A percentile compares a stretch with the other conserved stretches of the same genome.
Conservation (phyloP, 2,797 vertebrate genomes). For the Lates japonicus region DNA sequence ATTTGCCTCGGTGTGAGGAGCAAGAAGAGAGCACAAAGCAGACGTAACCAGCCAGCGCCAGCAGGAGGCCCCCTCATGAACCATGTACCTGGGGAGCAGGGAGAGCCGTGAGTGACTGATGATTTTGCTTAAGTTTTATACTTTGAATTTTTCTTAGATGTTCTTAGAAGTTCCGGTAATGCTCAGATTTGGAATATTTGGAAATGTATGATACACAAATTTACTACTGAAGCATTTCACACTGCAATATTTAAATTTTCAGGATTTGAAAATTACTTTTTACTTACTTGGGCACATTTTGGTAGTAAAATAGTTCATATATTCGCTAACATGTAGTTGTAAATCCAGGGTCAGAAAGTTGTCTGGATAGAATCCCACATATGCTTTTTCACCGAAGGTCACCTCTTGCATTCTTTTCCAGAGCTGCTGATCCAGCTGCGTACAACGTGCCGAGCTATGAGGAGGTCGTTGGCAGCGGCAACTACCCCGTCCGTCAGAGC, state of each 20-base stretch:
- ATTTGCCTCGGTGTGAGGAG: slow-evolving; percentile 90
- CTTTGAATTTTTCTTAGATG: background rate
- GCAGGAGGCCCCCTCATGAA: slow-evolving; percentile 45
- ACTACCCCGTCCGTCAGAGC: slow-evolving; percentile 83
- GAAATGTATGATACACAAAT: background rate
- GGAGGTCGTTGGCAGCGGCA: slow-evolving; percentile 90
- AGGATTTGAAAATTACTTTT: background rate
- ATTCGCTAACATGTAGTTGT: background rate
- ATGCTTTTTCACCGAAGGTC: background rate
- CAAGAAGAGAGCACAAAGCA: slow-evolving; percentile 80
- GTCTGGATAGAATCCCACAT: background rate
- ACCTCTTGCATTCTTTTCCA: slow-evolving; percentile 50
- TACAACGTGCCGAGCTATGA: slow-evolving; percentile 95
- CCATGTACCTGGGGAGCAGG: slow-evolving; percentile 35
- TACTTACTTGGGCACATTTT: background rate
- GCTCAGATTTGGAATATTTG: background rate
- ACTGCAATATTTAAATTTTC: background rate
- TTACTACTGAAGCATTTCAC: background rate
- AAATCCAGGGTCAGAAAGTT: background rate
- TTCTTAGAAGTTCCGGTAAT: background rate
- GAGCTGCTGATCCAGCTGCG: slow-evolving; percentile 45
- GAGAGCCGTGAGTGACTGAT: slow-evolving; percentile 67
- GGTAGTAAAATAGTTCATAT: background rate
- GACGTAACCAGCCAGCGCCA: slow-evolving; percentile 34
- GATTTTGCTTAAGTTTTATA: slow-evolving; percentile 11